phyloP scores from a whole-genome alignment of 2,888 invertebrate genomes.

The Dasysyrphus albostriatus region DNA sequence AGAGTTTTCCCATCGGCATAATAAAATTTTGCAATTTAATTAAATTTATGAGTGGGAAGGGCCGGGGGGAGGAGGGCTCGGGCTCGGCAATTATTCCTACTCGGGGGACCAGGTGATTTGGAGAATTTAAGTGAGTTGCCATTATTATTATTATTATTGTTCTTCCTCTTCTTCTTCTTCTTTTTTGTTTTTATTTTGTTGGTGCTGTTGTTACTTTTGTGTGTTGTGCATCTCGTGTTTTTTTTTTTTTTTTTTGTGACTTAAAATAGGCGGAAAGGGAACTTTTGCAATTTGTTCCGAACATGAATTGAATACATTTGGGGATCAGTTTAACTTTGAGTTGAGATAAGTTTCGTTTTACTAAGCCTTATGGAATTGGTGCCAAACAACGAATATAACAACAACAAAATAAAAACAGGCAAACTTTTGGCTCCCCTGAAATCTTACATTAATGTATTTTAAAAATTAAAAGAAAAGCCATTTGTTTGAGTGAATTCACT shows the following conservation, averaged over 20 bases:
- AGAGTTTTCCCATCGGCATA: conserved; percentile 63
- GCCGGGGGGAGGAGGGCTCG: too few relatives aligned
- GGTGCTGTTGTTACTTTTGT: neutral
- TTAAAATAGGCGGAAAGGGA: conserved; percentile 42
- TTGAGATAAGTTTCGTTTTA: conserved; percentile 14
- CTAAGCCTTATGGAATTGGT: conserved; percentile 31
- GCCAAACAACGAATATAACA: neutral
- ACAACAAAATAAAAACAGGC: neutral
- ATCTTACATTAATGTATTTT: conserved; percentile 14
- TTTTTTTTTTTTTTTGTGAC: too few relatives aligned
- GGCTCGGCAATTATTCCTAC: conserved; percentile 66
- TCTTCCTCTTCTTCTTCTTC: conserved; percentile 21
- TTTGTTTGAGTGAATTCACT: neutral
- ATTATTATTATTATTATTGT: conserved; percentile 69
- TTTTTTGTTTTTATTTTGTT: neutral
- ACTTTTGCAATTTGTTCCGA: conserved; percentile 65
- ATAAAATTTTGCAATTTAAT: conserved; percentile 73
- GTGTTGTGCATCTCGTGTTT: conserved; percentile 33
- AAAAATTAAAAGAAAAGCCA: conserved; percentile 3
- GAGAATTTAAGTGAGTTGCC: conserved; percentile 73
- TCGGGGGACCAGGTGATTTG: conserved; percentile 69
- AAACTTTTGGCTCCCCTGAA: conserved; percentile 26
- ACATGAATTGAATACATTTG: conserved; percentile 52
- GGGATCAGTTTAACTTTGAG: conserved; percentile 39
- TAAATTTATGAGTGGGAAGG: conserved; percentile 66